phyloP scores from a whole-genome alignment of 2,888 invertebrate species.

The Flexamia atlantica region DNA sequence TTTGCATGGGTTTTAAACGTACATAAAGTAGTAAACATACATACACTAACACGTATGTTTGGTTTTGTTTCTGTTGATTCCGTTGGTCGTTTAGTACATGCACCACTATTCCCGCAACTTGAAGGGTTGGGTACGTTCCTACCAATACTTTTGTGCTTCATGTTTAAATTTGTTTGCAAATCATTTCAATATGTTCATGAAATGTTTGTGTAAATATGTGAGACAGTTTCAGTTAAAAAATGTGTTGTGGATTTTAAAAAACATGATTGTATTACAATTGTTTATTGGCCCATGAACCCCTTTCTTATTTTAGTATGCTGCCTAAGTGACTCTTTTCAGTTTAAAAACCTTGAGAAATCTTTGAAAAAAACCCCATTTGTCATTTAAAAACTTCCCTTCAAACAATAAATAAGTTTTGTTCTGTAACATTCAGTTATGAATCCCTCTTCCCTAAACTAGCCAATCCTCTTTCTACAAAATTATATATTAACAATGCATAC shows the following conservation, averaged over 20 bases:
- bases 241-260: neutral
- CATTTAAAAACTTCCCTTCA: too few species aligned
- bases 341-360: too few species aligned
- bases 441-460: too few species aligned
- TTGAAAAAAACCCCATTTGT: too few species aligned
- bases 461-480: too few species aligned
- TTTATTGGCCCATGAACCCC: too few species aligned
- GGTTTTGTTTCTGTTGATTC: conserved; percentile 59
- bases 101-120: conserved; percentile 80
- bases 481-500: too few species aligned
- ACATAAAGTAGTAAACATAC: conserved; percentile 49
- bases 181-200: conserved; percentile 63
- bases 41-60: conserved; percentile 62
- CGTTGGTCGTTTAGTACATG: conserved; percentile 76
- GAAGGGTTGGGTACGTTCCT: conserved; percentile 79
- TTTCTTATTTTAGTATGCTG: too few species aligned
- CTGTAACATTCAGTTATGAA: too few species aligned
- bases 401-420: too few species aligned
- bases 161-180: conserved; percentile 63
- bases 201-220: conserved; percentile 44
- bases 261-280: neutral
- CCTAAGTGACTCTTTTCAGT: too few species aligned
- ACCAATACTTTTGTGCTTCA: conserved; percentile 64
- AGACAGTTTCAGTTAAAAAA: neutral
- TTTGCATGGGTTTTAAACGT: conserved; percentile 36